Evolutionary conservation across 2,888 invertebrate genomes (phyloP), one percentile per base, ranked within the genome.

Genomic region (Thumatha senex): DNA sequence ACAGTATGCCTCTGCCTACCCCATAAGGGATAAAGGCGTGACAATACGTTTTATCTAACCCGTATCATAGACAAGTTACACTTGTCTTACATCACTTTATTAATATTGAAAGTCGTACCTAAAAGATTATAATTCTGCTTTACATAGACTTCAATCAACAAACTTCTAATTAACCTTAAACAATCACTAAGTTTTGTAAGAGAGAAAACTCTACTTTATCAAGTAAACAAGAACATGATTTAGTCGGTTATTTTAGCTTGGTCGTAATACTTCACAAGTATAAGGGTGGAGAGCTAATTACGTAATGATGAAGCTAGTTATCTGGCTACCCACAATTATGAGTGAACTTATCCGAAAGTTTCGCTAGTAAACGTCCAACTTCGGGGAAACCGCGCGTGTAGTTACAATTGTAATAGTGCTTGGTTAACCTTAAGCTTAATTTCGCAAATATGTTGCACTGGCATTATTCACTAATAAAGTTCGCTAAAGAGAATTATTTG

Each of bases 291-390:
- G 8, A 63, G 54, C 60, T 68, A 60, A 63, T 63, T 67, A 67
- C 40, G 54, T 64, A 47, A 63, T 67, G 56, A 67, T 60, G 65
- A 64, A 64, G 42, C 39, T 40, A 12, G 11, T 42, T 50, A 50
- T 54, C 49, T 47, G 52, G 52, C 51, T 52, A 30, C 24, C 50
- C 65, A 51, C 63, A 63, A 63, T 63, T 56, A 63, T 60, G 48
- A 51, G 34, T 30, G 24, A 67, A 63, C 50, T 60, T 60, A 54
- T 59, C 60, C 52, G 8, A 24, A 38, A 58, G 51, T 67, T 63
- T 46, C 24, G 46, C 56, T 43, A 33, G 45, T 67, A 64, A 60
- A 60, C 56, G 54, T 64, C 52, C 38, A 67, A 67, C 46, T 63
- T 64, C 31, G 56, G n/a, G 11, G 56, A 47, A 60, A 54, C 53